Conservation (phyloP, 2,888 invertebrate species). For the Lycia hirtaria region DNA sequence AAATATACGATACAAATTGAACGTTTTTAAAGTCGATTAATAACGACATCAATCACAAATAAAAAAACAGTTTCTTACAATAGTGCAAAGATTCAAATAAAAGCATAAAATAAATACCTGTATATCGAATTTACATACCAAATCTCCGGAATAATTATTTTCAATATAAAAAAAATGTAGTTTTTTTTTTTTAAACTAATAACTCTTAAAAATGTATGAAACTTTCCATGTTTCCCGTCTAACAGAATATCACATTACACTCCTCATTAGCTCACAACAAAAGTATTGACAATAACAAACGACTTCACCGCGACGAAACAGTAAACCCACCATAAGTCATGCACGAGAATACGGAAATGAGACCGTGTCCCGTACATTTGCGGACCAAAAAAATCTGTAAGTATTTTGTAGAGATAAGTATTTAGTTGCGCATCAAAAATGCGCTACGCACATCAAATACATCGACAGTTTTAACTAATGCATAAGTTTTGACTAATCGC, state of each 20-base stretch:
- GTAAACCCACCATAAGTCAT: constrained; percentile 34
- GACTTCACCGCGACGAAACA: constrained; percentile 22
- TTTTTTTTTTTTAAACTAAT: not conserved
- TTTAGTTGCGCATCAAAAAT: not conserved
- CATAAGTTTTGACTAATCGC: not conserved
- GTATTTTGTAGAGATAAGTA: not conserved
- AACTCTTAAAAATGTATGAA: no score
- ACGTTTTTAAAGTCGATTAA: no score
- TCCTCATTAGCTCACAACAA: constrained; percentile 6
- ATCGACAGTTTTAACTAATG: no score
- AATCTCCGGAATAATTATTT: no score
- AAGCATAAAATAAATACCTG: no score
- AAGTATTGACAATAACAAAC: constrained; percentile 22
- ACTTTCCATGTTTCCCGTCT: not conserved
- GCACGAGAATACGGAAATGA: constrained; percentile 49
- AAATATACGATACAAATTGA: no score
- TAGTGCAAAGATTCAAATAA: no score
- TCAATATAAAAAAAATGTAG: no score
- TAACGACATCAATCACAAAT: no score
- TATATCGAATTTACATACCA: no score
- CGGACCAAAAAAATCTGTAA: constrained; percentile 45
- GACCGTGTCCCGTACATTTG: constrained; percentile 55
- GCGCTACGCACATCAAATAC: not conserved
- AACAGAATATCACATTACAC: not conserved
- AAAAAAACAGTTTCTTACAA: no score